These are phyloP conservation scores for Baryphthengus martii DNA, from an alignment of 2,113 vertebrate species.

Conservation along the genomic window DNA sequence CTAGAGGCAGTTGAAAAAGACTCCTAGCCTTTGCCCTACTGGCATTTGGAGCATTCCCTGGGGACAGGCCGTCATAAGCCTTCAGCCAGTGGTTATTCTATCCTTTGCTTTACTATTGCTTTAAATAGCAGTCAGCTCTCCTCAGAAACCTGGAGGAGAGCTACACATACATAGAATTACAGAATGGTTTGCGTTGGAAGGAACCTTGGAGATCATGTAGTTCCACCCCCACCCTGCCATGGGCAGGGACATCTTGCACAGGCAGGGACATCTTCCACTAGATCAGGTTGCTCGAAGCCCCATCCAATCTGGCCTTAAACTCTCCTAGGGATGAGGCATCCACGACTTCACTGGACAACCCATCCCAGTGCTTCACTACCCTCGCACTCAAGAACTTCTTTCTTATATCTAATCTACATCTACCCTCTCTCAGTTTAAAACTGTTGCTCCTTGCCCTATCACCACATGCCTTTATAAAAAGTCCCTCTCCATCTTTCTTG, in stretches of 20 bases:
- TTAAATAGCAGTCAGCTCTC: background rate
- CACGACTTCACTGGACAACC: background rate
- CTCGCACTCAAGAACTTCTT: background rate
- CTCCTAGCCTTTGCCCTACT: background rate
- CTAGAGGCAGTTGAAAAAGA: background rate
- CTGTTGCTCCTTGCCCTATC: background rate
- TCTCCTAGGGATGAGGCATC: background rate
- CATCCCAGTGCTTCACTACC: background rate
- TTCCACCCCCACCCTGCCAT: background rate
- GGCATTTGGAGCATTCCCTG: background rate
- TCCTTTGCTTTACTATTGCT: fast-evolving
- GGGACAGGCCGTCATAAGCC: fast-evolving
- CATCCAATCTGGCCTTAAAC: background rate
- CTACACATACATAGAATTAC: background rate
- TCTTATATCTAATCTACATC: background rate
- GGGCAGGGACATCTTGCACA: background rate
- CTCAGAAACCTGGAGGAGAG: background rate
- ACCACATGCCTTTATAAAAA: background rate
- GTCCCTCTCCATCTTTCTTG: background rate
- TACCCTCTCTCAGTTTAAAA: background rate
- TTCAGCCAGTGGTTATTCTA: background rate
- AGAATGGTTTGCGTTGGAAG: background rate
- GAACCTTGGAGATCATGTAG: background rate
- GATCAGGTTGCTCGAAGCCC: background rate
- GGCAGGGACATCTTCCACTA: background rate